Evolutionary conservation across 2,888 invertebrate genomes (phyloP).

Genomic region (Polia nebulosa): DNA sequence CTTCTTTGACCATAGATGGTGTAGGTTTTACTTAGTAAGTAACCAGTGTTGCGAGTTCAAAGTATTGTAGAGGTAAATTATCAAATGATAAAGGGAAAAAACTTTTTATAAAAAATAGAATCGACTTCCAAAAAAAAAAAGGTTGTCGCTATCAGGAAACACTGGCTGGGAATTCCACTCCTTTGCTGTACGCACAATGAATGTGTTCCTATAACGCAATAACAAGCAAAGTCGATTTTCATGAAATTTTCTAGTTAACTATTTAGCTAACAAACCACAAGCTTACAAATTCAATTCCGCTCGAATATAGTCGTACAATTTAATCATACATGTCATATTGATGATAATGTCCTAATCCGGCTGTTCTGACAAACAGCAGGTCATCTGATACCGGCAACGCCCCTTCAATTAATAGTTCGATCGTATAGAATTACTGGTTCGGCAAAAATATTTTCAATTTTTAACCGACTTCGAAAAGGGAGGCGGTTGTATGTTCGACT

Average conservation of each 20-base stretch:
- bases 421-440: neutral
- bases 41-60: neutral
- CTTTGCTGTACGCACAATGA: too few relatives aligned
- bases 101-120: too few relatives aligned
- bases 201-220: too few relatives aligned
- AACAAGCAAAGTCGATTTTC: too few relatives aligned
- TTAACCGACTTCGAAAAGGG: too few relatives aligned
- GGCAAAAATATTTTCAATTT: too few relatives aligned
- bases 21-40: neutral
- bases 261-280: neutral
- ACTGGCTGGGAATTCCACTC: too few relatives aligned
- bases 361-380: constrained; percentile 51
- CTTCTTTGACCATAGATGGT: constrained; percentile 30
- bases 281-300: constrained; percentile 7
- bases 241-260: neutral
- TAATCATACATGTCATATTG: constrained; percentile 24
- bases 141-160: too few relatives aligned
- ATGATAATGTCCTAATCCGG: constrained; percentile 42
- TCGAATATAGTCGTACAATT: constrained; percentile 15
- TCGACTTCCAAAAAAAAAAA: too few relatives aligned
- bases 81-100: too few relatives aligned
- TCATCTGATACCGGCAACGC: constrained; percentile 48
- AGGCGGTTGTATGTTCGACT: too few relatives aligned
- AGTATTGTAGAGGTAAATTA: neutral
- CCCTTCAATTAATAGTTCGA: constrained; percentile 50